Percentiles rank a stretch among this genome's conserved stretches.
Conservation (phyloP, 2,797 vertebrate genomes). For the Rachycentron canadum region DNA sequence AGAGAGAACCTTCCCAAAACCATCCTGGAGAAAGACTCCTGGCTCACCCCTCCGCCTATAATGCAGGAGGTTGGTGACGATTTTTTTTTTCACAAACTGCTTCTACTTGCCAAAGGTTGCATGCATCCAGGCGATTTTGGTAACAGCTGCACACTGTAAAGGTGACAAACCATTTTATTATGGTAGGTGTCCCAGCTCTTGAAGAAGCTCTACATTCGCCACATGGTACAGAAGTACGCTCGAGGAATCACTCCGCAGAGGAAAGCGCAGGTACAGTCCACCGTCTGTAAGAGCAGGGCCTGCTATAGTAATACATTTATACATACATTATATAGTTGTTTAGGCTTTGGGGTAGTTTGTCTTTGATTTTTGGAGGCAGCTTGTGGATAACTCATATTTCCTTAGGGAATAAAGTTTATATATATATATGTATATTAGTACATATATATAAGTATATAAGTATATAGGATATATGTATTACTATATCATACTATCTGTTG, state of each 20-base stretch:
- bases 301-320: background rate
- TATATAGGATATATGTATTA: background rate
- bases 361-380: background rate
- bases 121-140: background rate
- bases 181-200: slow-evolving; percentile 86
- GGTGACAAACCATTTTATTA: background rate
- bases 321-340: background rate
- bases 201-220: slow-evolving; percentile 85
- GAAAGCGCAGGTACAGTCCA: slow-evolving; percentile 88
- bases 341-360: background rate
- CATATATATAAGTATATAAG: too few relatives aligned
- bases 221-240: slow-evolving; percentile 90
- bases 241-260: slow-evolving; percentile 81
- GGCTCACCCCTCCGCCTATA: slow-evolving; percentile 91
- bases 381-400: background rate
- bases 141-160: background rate
- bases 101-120: background rate
- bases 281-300: background rate
- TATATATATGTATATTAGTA: too few relatives aligned
- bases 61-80: slow-evolving; percentile 85
- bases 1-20: slow-evolving; percentile 89
- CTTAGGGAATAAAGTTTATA: background rate
- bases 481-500: background rate
- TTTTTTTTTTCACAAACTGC: background rate
- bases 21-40: slow-evolving; percentile 87